Percentiles rank a stretch among this genome's conserved stretches.
phyloP scores from a whole-genome alignment of 2,888 invertebrate genomes.

The Kryphioiulus occultus region DNA sequence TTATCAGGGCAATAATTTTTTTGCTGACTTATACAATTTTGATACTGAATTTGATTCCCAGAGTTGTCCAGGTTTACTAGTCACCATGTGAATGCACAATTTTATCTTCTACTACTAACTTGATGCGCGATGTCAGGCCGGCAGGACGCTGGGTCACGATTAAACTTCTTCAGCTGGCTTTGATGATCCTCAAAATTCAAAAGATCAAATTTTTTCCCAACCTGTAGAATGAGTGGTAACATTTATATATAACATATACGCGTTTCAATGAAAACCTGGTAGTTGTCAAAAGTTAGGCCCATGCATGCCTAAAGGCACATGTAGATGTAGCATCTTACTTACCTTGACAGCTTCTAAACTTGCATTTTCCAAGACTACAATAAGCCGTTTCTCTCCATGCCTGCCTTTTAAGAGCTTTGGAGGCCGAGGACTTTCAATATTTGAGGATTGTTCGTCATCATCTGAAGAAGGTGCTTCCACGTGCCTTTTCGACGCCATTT shows the following conservation, averaged over 20 bases:
- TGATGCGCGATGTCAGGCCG: constrained; percentile 98
- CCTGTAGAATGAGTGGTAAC: constrained; percentile 68
- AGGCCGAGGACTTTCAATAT: neutral
- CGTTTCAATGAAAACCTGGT: no score
- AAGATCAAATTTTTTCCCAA: constrained; percentile 85
- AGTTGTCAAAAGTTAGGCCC: neutral
- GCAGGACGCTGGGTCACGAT: constrained; percentile 85
- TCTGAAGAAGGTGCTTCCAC: neutral
- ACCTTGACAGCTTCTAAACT: constrained; percentile 97
- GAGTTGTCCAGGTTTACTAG: no score
- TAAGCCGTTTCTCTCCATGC: constrained; percentile 74
- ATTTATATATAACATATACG: neutral
- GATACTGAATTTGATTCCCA: no score
- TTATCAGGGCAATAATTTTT: no score
- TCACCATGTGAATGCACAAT: no score
- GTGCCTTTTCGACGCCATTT: constrained; percentile 6
- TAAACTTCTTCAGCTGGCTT: constrained; percentile 81
- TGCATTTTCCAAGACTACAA: constrained; percentile 91
- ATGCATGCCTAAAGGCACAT: no score
- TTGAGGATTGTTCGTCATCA: neutral
- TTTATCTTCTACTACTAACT: no score
- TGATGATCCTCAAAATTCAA: constrained; percentile 94
- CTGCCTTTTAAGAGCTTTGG: constrained; percentile 1
- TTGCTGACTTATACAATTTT: no score
- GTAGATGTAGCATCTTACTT: constrained; percentile 53